A percentile compares a stretch with the other conserved stretches of the same genome.
Conservation (phyloP, 2,797 vertebrate genomes). For the Bradypodion pumilum region DNA sequence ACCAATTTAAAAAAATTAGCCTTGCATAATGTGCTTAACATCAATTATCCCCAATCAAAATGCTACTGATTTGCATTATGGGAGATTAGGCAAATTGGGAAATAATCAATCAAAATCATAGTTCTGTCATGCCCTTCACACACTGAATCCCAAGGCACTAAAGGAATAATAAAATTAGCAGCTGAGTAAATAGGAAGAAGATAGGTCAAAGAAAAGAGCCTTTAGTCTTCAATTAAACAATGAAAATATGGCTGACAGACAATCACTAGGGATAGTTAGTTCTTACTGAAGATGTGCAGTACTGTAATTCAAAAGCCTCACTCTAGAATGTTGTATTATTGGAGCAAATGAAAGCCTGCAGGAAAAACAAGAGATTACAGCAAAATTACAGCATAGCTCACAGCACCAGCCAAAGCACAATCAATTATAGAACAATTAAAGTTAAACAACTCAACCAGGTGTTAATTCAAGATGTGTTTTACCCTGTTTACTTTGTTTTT, state of each 20-base stretch:
- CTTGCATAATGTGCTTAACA: conserved; percentile 51
- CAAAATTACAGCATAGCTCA: conserved; percentile 13
- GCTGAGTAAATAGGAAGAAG: conserved; percentile 54
- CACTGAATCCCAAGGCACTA: conserved; percentile 45
- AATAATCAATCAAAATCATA: conserved; percentile 55
- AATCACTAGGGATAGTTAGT: conserved; percentile 4
- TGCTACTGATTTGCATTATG: conserved; percentile 54
- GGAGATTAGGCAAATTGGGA: conserved; percentile 55
- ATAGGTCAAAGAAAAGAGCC: conserved; percentile 47
- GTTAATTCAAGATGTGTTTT: not conserved
- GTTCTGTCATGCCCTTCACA: conserved; percentile 40
- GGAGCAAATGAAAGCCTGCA: conserved; percentile 9
- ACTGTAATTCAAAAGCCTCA: conserved; percentile 51
- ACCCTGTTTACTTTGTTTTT: not conserved
- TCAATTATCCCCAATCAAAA: conserved; percentile 62
- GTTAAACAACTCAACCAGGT: conserved; percentile 11
- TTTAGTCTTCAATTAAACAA: conserved; percentile 35
- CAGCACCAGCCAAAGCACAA: not conserved
- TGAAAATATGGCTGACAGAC: conserved; percentile 28
- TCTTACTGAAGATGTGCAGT: conserved; percentile 27
- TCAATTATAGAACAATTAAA: conserved; percentile 7
- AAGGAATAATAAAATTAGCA: conserved; percentile 62
- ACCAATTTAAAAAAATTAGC: conserved; percentile 51
- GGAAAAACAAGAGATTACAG: conserved; percentile 6
- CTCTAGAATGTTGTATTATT: conserved; percentile 38